Evolutionary conservation across 2,888 invertebrate genomes (phyloP), one percentile per base, ranked within the genome.

Genomic region (Pandemis heparana): DNA sequence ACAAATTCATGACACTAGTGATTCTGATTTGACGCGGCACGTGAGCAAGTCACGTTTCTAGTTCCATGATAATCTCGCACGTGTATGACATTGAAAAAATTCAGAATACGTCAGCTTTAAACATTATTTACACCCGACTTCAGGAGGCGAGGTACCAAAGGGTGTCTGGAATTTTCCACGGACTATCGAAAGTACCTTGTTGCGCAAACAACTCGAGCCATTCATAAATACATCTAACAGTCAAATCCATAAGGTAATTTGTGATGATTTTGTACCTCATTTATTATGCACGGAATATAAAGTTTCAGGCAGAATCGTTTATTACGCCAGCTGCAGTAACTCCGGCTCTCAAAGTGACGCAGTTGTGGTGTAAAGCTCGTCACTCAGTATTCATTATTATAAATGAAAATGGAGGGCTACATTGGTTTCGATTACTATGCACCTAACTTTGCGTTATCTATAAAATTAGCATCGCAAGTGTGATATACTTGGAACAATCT

Each of bases 221-320:
- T 84, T 88, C 90, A 90, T 91, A 92, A 89, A 92, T 89, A 91
- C 82, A 94, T 94, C 89, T 92, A 83, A 92, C 89, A 94, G 90
- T 94, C 92, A 92, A 93, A 94, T 93, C 85, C 90, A 65, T 89
- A 92, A 89, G 93, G 93, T 92, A 91, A 92, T 94, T 92, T 93
- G 91, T 92, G 91, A 91, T 81, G 91, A 92, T 92, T 92, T 93
- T 89, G 94, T 92, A 82, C 79, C 90, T 93, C 89, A 93, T 92
- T 93, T 91, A 93, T 88, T 92, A 93, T 92, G 92, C 92, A 91
- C 92, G 90, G 94, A 94, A 94, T 94, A 94, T 93, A 94, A 94
- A 94, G 90, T 87, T 74, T 87, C 84, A 84, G 78, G 83, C 82
- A 78, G 89, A 88, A 89, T 89, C 83, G 86, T 85, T 83, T 81